Conservation (phyloP, 2,113 vertebrate genomes). For the Nothobranchius furzeri region DNA sequence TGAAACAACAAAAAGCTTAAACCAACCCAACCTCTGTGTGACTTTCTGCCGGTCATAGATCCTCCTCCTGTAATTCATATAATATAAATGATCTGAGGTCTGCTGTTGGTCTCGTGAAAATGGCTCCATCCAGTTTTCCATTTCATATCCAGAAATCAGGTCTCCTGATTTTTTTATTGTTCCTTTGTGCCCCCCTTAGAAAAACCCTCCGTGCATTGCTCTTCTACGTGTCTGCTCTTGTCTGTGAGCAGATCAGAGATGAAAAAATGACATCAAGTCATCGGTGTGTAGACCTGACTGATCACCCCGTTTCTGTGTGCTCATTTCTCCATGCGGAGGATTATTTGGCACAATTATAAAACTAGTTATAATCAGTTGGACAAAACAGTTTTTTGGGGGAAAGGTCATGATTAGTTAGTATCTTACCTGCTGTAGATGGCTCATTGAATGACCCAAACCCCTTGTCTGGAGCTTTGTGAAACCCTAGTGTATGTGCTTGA, state of each 20-base stretch:
- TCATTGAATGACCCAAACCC: too few relatives aligned
- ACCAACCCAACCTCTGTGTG: neutral
- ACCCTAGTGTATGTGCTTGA: neutral
- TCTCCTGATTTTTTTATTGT: neutral
- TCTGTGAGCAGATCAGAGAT: conserved; percentile 30
- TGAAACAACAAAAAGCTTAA: conserved; percentile 12
- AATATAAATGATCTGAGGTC: neutral
- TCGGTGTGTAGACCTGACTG: conserved; percentile 22
- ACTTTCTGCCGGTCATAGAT: neutral
- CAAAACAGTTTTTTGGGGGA: too few relatives aligned
- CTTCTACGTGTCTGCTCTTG: conserved; percentile 46
- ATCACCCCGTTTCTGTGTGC: neutral
- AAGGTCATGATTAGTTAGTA: too few relatives aligned
- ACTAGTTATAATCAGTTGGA: too few relatives aligned
- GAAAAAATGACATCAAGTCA: conserved; percentile 39
- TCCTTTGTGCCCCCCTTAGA: conserved; percentile 4
- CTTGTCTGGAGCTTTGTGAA: too few relatives aligned
- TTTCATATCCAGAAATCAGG: neutral
- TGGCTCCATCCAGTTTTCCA: too few relatives aligned
- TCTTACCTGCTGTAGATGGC: too few relatives aligned
- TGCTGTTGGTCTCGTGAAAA: conserved; percentile 24
- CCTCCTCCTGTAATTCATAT: neutral
- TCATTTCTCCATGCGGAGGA: neutral
- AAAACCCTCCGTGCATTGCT: conserved; percentile 9
- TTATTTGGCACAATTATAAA: too few relatives aligned